Evolutionary conservation across 2,113 vertebrate species (phyloP).

Genomic region (Chaetodon auriga): DNA sequence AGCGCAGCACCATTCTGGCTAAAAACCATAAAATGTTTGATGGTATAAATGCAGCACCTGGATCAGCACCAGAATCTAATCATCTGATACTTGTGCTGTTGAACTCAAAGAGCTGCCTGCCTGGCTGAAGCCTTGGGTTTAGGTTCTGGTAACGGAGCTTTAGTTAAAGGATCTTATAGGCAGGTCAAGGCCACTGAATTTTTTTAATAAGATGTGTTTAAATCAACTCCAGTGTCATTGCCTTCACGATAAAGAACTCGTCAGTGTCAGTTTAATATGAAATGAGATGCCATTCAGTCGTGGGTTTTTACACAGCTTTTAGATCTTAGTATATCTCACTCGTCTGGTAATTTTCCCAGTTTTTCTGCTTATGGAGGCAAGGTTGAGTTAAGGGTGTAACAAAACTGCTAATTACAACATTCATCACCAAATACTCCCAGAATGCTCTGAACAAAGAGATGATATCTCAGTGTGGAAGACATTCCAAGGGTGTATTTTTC

Average conservation of each 20-base stretch:
- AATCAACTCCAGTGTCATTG: neutral
- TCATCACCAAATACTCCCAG: neutral
- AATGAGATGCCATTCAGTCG: neutral
- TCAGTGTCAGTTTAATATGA: neutral
- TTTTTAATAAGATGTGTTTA: neutral
- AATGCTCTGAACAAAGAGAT: constrained; percentile 12
- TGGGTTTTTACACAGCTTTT: neutral
- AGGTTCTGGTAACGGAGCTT: neutral
- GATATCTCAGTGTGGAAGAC: constrained; percentile 10
- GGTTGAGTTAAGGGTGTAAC: constrained; percentile 1
- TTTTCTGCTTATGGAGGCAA: neutral
- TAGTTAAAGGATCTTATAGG: neutral
- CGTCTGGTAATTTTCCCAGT: neutral
- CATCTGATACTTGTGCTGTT: constrained; percentile 9
- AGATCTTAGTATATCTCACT: neutral
- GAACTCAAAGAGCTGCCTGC: neutral
- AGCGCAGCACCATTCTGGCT: constrained; percentile 3
- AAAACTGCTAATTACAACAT: constrained; percentile 10
- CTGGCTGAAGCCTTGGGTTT: neutral
- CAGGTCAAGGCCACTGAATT: constrained; percentile 10
- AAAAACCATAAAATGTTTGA: neutral
- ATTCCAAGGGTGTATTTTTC: constrained; percentile 34
- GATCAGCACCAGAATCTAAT: constrained; percentile 20
- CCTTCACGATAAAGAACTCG: neutral
- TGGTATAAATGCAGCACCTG: constrained; percentile 17